A percentile compares a stretch with the other conserved stretches of the same genome.
phyloP scores from a whole-genome alignment of 2,113 vertebrate species.

The Trematocara variabile region DNA sequence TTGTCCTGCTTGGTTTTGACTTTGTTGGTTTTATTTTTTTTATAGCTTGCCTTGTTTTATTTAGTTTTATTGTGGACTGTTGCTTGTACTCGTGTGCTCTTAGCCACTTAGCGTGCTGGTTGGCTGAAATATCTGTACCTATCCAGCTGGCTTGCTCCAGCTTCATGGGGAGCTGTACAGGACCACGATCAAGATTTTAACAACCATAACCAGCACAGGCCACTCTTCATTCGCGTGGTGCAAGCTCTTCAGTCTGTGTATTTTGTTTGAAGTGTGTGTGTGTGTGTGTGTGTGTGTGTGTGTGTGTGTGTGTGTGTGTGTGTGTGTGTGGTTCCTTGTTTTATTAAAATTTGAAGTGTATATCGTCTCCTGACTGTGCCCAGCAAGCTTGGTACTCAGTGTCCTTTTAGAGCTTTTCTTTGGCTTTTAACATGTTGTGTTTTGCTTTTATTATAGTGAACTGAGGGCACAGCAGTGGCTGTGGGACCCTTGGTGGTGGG shows the following conservation, averaged over 20 bases:
- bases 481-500: neutral
- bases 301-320: neutral
- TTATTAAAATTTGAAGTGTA: neutral
- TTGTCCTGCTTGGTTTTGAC: neutral
- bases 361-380: neutral
- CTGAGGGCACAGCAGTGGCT: neutral
- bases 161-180: neutral
- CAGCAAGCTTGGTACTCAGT: neutral
- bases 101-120: neutral
- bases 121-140: neutral
- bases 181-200: neutral
- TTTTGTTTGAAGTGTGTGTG: neutral
- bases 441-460: neutral
- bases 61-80: neutral
- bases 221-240: neutral
- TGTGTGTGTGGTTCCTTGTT: neutral
- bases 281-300: neutral
- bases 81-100: neutral
- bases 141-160: neutral
- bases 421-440: neutral
- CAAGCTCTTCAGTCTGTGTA: neutral
- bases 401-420: neutral
- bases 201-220: neutral
- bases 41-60: neutral
- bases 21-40: neutral